phyloP scores from a whole-genome alignment of 2,888 invertebrate genomes.

The Glyphotaelius pellucidus region DNA sequence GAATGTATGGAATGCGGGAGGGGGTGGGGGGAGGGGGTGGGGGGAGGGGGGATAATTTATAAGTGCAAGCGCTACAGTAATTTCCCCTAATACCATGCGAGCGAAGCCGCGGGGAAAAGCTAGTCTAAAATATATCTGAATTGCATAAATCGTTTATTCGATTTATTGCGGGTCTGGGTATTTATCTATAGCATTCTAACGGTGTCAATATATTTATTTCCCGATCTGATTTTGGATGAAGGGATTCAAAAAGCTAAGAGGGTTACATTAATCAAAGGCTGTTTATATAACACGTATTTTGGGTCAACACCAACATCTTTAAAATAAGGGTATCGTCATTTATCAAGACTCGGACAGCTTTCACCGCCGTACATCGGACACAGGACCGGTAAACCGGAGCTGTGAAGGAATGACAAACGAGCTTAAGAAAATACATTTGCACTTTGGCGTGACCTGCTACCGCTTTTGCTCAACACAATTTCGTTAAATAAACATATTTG shows the following conservation, averaged over 20 bases:
- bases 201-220: background rate
- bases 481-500: background rate
- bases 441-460: background rate
- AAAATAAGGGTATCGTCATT: background rate
- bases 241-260: background rate
- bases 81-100: no score
- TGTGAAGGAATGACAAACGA: background rate
- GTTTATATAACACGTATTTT: background rate
- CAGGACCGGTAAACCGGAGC: background rate
- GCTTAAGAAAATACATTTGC: conserved; percentile 2
- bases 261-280: background rate
- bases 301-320: background rate
- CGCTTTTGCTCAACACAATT: background rate
- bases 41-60: no score
- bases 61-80: no score
- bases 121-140: background rate
- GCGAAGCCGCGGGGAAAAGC: no score
- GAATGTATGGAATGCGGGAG: no score
- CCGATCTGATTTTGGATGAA: background rate
- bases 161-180: background rate
- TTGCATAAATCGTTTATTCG: background rate
- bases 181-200: background rate
- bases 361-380: background rate
- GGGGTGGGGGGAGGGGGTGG: no score
- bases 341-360: background rate